A percentile compares a stretch with the other conserved stretches of the same genome.
phyloP scores from a whole-genome alignment of 2,888 invertebrate species.

The Rosalia funebris region DNA sequence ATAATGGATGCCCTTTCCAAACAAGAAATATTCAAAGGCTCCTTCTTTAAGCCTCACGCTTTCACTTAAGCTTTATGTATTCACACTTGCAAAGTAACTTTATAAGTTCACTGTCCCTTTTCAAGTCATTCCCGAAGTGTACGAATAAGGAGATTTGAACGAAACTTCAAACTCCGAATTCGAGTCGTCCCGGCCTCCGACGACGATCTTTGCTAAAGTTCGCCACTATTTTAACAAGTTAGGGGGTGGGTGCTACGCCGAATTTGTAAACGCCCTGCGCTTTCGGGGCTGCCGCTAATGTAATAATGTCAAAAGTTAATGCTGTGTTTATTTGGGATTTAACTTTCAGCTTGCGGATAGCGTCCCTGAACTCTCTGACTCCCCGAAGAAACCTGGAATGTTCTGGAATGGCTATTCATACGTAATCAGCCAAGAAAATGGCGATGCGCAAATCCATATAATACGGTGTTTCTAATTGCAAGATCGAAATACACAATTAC shows the following conservation, averaged over 20 bases:
- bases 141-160: conserved; percentile 29
- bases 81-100: conserved; percentile 32
- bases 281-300: conserved; percentile 13
- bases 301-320: conserved; percentile 22
- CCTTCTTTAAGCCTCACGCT: conserved; percentile 12
- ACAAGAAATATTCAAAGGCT: conserved; percentile 15
- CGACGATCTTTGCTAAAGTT: conserved; percentile 26
- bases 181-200: conserved; percentile 14
- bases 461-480: no score
- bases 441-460: no score
- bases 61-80: conserved; percentile 31
- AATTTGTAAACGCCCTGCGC: conserved; percentile 14
- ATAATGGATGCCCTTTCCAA: conserved; percentile 7
- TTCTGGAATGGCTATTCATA: no score
- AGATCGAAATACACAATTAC: no score
- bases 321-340: conserved; percentile 6
- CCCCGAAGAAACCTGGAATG: no score
- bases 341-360: no score
- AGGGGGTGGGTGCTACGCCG: conserved; percentile 1
- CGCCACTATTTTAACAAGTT: conserved; percentile 30
- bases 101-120: conserved; percentile 31
- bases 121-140: conserved; percentile 12
- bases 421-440: no score
- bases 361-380: no score
- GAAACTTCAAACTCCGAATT: conserved; percentile 30